These are phyloP conservation scores for Erinaceus europaeus DNA, from an alignment of 2,113 vertebrate genomes.

Conservation along the genomic window DNA sequence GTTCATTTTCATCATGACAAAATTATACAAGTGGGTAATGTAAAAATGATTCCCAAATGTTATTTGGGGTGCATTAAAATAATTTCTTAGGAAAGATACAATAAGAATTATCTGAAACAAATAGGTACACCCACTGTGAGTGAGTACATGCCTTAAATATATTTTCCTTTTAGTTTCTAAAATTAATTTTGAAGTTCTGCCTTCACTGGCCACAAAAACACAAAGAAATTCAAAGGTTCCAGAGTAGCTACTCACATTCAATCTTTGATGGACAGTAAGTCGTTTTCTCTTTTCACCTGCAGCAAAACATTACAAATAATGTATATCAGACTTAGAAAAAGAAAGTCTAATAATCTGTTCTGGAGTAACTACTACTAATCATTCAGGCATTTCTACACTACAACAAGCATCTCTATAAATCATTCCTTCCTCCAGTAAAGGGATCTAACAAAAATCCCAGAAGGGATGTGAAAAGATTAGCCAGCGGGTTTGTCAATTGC, in stretches of 20 bases:
- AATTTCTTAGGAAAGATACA: not conserved
- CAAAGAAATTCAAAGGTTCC: not conserved
- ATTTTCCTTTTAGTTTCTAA: not conserved
- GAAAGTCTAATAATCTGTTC: not conserved
- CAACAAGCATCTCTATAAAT: no score
- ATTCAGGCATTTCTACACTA: not conserved
- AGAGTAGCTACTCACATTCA: not conserved
- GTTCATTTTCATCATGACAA: not conserved
- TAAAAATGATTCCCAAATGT: not conserved
- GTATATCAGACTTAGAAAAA: not conserved
- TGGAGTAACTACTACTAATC: not conserved
- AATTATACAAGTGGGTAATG: not conserved
- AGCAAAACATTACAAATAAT: slow-evolving; percentile 16
- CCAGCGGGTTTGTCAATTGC: no score
- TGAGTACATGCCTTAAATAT: no score
- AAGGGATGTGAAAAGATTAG: no score
- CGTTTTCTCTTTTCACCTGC: not conserved
- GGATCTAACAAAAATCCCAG: no score
- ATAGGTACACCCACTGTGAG: accelerated
- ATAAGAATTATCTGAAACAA: not conserved
- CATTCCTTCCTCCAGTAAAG: no score
- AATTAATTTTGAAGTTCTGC: not conserved
- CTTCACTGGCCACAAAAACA: not conserved
- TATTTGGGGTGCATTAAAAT: not conserved
- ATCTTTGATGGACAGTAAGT: not conserved